Evolutionary conservation across 2,797 vertebrate species (phyloP), one percentile per base, ranked within the genome.

Genomic region (Chelidonichthys spinosus): DNA sequence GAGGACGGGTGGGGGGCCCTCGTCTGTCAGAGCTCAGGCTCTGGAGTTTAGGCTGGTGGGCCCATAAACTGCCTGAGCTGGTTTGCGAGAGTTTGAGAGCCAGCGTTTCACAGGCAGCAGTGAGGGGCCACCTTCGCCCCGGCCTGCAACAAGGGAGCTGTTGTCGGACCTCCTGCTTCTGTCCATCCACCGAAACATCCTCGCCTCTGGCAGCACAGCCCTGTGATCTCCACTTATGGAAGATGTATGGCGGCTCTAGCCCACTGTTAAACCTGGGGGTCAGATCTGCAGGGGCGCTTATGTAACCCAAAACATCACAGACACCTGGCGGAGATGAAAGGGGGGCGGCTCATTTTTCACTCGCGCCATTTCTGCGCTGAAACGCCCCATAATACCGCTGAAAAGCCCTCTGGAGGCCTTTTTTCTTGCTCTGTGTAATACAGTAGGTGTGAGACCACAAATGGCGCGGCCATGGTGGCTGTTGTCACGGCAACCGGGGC

Each of bases 291-390:
- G 77, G 84, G 83, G 63, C 46, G 10, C 76, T 90, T 82, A 53
- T 75, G 87, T 68, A 90, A 89, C 61, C 17, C 68, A 80, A 25
- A 63, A 81, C 83, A 78, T 79, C 82, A 76, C 78, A 80, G 79
- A 73, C 91, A 87, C 85, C 91, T 87, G 90, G 78, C 43, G 5
- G 84, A 87, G 89, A 90, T 88, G 81, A 91, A 92, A 86, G 87
- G 60, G 4, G 1, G 10, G 25, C 25, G 14, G 74, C 76, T 90
- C 82, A 6, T 89, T 84, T 91, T 83, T 88, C 74, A 74, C 83
- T 50, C 18, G 0, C 46, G 15, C 69, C 50, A 63, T 89, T 84
- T 88, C 85, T 56, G 11, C 0, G 44, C 81, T 74, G 77, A 86
- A 90, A 89, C 79, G 77, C 43, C 2, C 49, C 63, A 39, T 76